Percentiles rank a stretch among this genome's conserved stretches.
Evolutionary conservation across 92 coral and sea anemone genomes (phyloP).

Genomic region (Chrysogorgia sp.): DNA sequence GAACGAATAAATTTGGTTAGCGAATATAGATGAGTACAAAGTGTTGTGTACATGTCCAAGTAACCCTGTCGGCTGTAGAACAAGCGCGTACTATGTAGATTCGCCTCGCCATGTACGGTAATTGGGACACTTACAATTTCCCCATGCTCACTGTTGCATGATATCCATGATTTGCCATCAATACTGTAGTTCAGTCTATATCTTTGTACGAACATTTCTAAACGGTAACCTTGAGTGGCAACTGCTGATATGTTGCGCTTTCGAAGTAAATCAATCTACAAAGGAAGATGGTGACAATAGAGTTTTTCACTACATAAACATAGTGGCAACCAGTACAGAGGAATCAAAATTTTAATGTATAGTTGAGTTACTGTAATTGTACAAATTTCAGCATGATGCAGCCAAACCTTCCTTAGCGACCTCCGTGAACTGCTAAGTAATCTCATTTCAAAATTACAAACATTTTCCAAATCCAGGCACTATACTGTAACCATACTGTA

Average conservation of each 20-base stretch:
- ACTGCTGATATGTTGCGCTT: slow-evolving; percentile 83
- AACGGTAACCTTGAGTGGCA: slow-evolving; percentile 85
- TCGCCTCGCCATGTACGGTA: neutral
- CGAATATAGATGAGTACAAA: too few relatives aligned
- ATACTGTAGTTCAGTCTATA: slow-evolving; percentile 84
- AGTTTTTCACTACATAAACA: neutral
- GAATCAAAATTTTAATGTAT: too few relatives aligned
- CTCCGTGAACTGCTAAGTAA: too few relatives aligned
- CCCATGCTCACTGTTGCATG: slow-evolving; percentile 9
- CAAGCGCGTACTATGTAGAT: neutral
- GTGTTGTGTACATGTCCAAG: too few relatives aligned
- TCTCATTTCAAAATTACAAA: too few relatives aligned
- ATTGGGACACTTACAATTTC: slow-evolving; percentile 28
- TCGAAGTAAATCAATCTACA: slow-evolving; percentile 77
- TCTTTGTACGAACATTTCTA: slow-evolving; percentile 57
- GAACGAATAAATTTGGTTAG: too few relatives aligned
- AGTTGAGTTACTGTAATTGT: too few relatives aligned
- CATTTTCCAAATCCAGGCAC: too few relatives aligned
- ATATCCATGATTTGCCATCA: slow-evolving; percentile 76
- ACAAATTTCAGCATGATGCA: too few relatives aligned
- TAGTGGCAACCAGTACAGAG: neutral
- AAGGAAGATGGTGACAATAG: neutral
- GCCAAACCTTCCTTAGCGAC: too few relatives aligned
- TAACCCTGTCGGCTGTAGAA: neutral
- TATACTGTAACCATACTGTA: too few relatives aligned